Evolutionary conservation across 2,888 invertebrate genomes (phyloP).

Genomic region (Auanema sp.): DNA sequence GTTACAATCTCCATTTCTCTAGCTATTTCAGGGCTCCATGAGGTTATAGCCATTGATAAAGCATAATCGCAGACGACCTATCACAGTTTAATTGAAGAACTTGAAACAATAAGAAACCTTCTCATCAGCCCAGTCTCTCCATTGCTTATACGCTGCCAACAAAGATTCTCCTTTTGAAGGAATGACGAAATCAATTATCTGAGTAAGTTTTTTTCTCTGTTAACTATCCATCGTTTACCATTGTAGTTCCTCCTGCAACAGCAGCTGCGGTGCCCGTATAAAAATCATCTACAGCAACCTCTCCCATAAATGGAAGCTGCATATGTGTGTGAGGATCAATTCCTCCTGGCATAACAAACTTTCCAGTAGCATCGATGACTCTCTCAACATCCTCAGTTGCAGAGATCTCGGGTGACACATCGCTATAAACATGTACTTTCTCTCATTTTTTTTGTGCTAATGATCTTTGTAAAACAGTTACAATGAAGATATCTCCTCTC

Average conservation of each 20-base stretch:
- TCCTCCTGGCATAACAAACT: slow-evolving; percentile 41
- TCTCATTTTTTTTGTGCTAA: neutral
- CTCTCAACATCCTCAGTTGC: slow-evolving; percentile 65
- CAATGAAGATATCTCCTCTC: too few species aligned
- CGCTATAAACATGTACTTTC: neutral
- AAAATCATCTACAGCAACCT: slow-evolving; percentile 83
- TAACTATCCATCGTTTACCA: slow-evolving; percentile 70
- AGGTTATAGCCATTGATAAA: slow-evolving; percentile 86
- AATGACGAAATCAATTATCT: slow-evolving; percentile 65
- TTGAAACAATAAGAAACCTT: slow-evolving; percentile 69
- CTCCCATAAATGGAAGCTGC: slow-evolving; percentile 88
- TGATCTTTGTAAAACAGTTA: too few species aligned
- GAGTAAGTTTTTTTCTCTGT: slow-evolving; percentile 9
- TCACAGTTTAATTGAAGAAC: neutral
- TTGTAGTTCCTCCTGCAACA: slow-evolving; percentile 94
- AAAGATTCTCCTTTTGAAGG: slow-evolving; percentile 66
- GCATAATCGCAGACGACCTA: slow-evolving; percentile 95
- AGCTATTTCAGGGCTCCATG: slow-evolving; percentile 75
- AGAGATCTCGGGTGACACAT: slow-evolving; percentile 10
- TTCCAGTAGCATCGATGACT: slow-evolving; percentile 80
- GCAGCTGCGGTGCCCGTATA: slow-evolving; percentile 95
- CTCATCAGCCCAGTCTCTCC: slow-evolving; percentile 85
- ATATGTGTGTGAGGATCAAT: slow-evolving; percentile 83
- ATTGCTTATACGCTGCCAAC: slow-evolving; percentile 86
- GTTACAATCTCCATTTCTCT: slow-evolving; percentile 83